Percentiles rank a stretch among this genome's conserved stretches.
These are phyloP conservation scores for Troides oblongomaculatus DNA, from an alignment of 2,888 invertebrate species.

Conservation along the genomic window DNA sequence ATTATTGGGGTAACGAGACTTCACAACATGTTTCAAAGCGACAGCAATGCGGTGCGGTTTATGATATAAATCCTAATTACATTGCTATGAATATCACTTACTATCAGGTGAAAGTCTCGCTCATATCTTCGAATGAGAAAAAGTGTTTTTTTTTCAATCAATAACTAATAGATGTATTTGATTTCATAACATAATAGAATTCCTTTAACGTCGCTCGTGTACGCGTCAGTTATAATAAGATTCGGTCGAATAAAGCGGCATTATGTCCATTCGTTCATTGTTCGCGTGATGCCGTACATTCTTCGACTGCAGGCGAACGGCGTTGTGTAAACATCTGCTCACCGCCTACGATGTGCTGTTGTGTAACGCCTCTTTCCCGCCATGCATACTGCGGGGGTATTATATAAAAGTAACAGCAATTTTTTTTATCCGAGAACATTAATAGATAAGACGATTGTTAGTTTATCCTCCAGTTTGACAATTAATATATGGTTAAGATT, in stretches of 20 bases:
- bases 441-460: not conserved
- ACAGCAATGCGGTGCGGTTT: too few species aligned
- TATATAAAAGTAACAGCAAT: not conserved
- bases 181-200: slow-evolving; percentile 1
- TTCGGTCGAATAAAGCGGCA: slow-evolving; percentile 56
- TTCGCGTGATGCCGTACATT: slow-evolving; percentile 57
- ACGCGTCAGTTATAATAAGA: slow-evolving; percentile 65
- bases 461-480: too few species aligned
- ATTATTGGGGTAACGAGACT: too few species aligned
- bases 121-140: too few species aligned
- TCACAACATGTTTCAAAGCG: too few species aligned
- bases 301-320: slow-evolving; percentile 37
- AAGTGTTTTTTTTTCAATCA: too few species aligned
- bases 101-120: too few species aligned
- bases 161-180: too few species aligned
- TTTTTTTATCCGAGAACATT: not conserved
- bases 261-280: slow-evolving; percentile 58
- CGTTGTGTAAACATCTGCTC: slow-evolving; percentile 67
- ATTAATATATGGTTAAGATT: too few species aligned
- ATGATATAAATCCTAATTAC: too few species aligned
- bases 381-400: slow-evolving; percentile 32
- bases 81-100: too few species aligned
- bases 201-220: slow-evolving; percentile 36
- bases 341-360: slow-evolving; percentile 45
- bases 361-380: slow-evolving; percentile 33